Percentiles rank a stretch among this genome's conserved stretches.
Conservation (phyloP, 2,797 vertebrate species). For the Lepus townsendii region DNA sequence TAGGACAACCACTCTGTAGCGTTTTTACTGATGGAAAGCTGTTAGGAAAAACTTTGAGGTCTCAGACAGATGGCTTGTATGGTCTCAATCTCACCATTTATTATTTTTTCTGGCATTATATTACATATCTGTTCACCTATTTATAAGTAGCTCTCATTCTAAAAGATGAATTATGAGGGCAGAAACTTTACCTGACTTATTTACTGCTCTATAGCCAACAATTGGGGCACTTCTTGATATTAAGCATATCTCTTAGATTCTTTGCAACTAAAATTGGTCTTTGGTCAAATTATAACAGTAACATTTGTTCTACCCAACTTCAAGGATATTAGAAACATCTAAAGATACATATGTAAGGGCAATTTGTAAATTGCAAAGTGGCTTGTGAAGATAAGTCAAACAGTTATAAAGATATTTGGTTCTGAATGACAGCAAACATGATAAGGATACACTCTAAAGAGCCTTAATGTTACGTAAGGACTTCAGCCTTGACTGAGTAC, state of each 20-base stretch:
- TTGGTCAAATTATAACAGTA: constrained; percentile 12
- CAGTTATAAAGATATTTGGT: background rate
- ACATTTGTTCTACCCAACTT: constrained; percentile 29
- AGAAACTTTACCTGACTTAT: background rate
- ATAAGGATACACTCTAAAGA: background rate
- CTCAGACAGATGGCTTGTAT: background rate
- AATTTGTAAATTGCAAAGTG: constrained; percentile 30
- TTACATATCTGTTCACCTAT: background rate
- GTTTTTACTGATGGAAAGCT: background rate
- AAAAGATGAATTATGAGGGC: background rate
- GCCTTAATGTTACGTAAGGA: background rate
- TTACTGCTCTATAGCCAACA: background rate
- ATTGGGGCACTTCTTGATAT: background rate
- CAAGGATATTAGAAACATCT: constrained; percentile 42
- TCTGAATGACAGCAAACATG: constrained; percentile 34
- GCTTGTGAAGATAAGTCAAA: constrained; percentile 25
- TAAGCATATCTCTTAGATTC: constrained; percentile 26
- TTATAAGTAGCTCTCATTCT: background rate
- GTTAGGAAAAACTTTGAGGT: background rate
- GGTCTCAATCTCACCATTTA: background rate
- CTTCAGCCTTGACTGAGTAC: background rate
- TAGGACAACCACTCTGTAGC: background rate
- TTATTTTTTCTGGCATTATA: background rate
- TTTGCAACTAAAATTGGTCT: background rate
- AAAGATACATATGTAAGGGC: background rate